phyloP scores from a whole-genome alignment of 2,113 vertebrate species.

The Amblyornis subalaris region DNA sequence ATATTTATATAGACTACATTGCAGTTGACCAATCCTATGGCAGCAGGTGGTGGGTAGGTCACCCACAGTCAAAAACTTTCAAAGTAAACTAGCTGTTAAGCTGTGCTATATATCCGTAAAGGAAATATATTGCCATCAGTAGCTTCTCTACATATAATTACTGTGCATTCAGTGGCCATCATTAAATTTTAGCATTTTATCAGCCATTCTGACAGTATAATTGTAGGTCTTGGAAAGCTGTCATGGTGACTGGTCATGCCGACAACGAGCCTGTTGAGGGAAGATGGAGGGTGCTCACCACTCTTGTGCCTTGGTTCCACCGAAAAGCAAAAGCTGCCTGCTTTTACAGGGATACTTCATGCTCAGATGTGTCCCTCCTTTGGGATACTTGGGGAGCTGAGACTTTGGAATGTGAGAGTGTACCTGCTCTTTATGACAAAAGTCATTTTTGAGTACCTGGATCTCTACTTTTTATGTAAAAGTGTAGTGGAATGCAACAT shows the following conservation, averaged over 20 bases:
- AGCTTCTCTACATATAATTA: not conserved
- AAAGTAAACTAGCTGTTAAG: not conserved
- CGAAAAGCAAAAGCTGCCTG: not conserved
- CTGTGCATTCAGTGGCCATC: not conserved
- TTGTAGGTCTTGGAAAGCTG: not conserved
- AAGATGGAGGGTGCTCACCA: not conserved
- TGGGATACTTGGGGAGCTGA: not conserved
- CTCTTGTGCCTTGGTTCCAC: not conserved
- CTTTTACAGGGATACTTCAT: not conserved
- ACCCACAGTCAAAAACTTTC: not conserved
- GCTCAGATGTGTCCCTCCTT: not conserved
- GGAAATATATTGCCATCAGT: not conserved
- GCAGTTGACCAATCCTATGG: not conserved
- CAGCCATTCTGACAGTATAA: not conserved
- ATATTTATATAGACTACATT: not conserved
- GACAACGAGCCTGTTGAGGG: not conserved
- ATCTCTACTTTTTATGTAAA: not conserved
- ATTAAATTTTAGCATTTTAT: not conserved
- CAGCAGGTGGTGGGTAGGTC: not conserved
- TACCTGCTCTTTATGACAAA: not conserved
- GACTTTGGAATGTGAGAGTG: not conserved
- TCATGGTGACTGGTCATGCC: not conserved
- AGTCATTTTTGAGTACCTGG: not conserved
- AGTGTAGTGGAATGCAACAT: not conserved
- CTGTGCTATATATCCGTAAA: not conserved